Base-by-base conservation (phyloP, 1,140 invertebrate species). In the Papilio glaucus region DNA sequence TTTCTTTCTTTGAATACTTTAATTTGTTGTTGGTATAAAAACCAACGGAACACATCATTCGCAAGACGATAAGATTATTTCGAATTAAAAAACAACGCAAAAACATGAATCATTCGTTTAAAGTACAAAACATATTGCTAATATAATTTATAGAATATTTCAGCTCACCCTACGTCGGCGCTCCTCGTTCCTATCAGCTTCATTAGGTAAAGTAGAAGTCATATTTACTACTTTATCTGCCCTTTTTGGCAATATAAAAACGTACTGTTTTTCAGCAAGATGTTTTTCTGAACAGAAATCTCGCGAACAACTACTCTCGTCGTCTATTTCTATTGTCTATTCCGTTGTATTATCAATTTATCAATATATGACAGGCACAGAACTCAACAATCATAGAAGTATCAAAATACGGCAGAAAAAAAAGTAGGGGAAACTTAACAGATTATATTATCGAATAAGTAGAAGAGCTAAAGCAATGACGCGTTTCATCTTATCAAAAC, bases 131-230 rank as follows among this genome's bases (percentile, higher is more conserved):
- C 9, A 41, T 65, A 39, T 49, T 62, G 13, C n/a, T 5, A 41
- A 39, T 37, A 61, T 33, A 75, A 53, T 21, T 65, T 39, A 41
- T 38, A 39, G 41, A 53, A 69, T 69, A 5, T 53, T 69, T 18
- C 18, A 33, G n/a, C 88, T 84, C 76, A 92, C 90, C 79, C 90
- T 83, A 18, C 90, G 88, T 57, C 90, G 86, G 6, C 90, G 83
- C 71, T 92, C 90, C 49, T 92, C 90, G 33, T 87, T 88, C 72
- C 81, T 87, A 53, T 92, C 90, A 63, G 77, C 49, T 26, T 57
- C 49, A 49, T 49, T 85, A 62, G 90, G 84, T 74, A 86, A 73
- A 8, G 87, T 83, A 13, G 89, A 87, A 71, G 89, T 86, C 89
- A 91, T 88, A 26, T 76, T 71, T 73, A 60, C n/a, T 41, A 12